Conservation (phyloP, 53 echinoderm and acorn worm species). For the Astropecten irregularis region DNA sequence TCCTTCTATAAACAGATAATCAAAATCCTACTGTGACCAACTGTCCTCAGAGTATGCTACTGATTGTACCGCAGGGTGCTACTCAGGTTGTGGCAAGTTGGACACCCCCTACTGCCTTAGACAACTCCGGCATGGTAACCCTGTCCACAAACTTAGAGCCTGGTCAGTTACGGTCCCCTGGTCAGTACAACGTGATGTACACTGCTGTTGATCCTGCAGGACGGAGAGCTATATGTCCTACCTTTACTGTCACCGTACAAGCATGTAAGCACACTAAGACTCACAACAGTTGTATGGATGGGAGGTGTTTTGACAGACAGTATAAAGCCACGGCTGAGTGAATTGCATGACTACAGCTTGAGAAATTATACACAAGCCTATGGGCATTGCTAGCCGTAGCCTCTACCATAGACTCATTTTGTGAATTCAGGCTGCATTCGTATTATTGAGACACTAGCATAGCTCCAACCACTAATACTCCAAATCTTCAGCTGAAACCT, state of each 20-base stretch:
- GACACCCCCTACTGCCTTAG: conserved; percentile 29
- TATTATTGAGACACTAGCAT: no score
- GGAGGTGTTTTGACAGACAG: no score
- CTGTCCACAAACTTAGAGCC: conserved; percentile 11
- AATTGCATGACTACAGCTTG: no score
- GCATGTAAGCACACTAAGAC: neutral
- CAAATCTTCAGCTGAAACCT: no score
- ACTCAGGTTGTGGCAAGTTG: conserved; percentile 10
- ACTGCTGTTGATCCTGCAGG: conserved; percentile 34
- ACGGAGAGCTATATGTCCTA: conserved; percentile 38
- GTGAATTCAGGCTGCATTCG: no score
- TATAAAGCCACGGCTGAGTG: no score
- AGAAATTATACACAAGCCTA: no score
- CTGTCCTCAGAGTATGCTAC: conserved; percentile 32
- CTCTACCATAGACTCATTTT: no score
- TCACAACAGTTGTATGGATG: no score
- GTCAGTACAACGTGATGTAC: conserved; percentile 37
- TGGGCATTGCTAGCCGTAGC: no score
- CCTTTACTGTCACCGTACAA: conserved; percentile 47
- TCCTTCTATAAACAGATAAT: conserved; percentile 2
- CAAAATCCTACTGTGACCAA: conserved; percentile 30
- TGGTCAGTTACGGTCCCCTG: conserved; percentile 16
- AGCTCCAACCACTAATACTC: no score
- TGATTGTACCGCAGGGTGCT: conserved; percentile 10
- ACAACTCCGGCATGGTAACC: conserved; percentile 18